Percentiles rank a stretch among this genome's conserved stretches.
Conservation (phyloP, 2,888 invertebrate genomes). For the Heteromyza rotundicornis region DNA sequence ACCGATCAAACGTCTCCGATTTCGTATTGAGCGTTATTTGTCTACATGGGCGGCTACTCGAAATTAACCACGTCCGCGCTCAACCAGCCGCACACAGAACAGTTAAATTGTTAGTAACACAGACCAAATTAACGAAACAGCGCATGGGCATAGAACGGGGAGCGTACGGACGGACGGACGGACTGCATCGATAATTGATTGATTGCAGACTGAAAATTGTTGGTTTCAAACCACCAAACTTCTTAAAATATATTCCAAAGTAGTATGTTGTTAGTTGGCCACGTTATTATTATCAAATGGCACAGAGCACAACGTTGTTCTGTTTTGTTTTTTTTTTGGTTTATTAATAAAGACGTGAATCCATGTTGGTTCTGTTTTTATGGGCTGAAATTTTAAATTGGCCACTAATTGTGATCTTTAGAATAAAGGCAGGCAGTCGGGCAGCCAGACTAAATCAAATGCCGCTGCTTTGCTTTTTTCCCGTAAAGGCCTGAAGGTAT, state of each 20-base stretch:
- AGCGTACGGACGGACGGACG: not conserved
- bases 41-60: conserved; percentile 48
- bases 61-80: conserved; percentile 54
- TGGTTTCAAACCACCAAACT: too few relatives aligned
- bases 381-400: not conserved
- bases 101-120: not conserved
- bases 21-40: too few relatives aligned
- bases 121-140: not conserved
- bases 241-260: too few relatives aligned
- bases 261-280: too few relatives aligned
- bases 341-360: not conserved
- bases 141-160: not conserved
- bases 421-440: not conserved
- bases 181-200: not conserved
- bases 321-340: not conserved
- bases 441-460: too few relatives aligned
- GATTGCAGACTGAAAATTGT: not conserved
- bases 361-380: not conserved
- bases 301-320: not conserved
- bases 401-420: not conserved
- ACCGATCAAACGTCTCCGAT: too few relatives aligned
- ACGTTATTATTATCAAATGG: not conserved
- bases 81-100: conserved; percentile 25
- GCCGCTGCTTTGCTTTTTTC: too few relatives aligned
- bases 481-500: too few relatives aligned